Evolutionary conservation across 1,140 invertebrate species (phyloP).

Genomic region (Halotydeus destructor): DNA sequence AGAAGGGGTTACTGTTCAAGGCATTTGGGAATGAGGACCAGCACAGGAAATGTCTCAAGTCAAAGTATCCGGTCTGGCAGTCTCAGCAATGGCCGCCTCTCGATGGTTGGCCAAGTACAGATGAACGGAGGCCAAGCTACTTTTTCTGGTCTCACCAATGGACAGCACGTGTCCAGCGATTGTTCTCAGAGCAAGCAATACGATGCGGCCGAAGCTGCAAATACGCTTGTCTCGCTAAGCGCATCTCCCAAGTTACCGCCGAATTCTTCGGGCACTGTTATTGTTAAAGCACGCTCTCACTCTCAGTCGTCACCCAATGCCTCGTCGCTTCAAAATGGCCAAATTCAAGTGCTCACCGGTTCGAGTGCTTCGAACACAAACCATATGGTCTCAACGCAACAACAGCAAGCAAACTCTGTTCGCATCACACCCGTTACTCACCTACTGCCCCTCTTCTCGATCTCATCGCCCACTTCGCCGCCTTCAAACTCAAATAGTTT

Average conservation of each 20-base stretch:
- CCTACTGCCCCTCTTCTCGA: constrained; percentile 1
- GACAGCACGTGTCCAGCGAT: background rate
- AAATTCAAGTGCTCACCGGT: background rate
- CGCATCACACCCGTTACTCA: background rate
- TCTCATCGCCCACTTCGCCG: constrained; percentile 7
- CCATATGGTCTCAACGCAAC: too few relatives aligned
- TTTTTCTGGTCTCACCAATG: too few relatives aligned
- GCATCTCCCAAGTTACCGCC: constrained; percentile 37
- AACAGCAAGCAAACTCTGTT: background rate
- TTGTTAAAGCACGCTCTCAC: constrained; percentile 1
- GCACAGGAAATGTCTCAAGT: background rate
- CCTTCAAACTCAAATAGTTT: background rate
- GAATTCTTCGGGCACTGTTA: background rate
- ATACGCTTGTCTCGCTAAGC: constrained; percentile 80
- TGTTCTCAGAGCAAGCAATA: background rate
- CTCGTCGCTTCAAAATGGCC: background rate
- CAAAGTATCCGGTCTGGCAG: too few relatives aligned
- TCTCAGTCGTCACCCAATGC: background rate
- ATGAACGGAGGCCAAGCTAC: too few relatives aligned
- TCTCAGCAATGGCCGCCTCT: too few relatives aligned
- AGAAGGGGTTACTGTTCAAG: constrained; percentile 82
- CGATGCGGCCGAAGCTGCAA: constrained; percentile 87
- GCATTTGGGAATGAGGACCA: constrained; percentile 38
- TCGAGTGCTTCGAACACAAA: background rate
- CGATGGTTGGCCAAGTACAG: too few relatives aligned